Conservation (phyloP, 2,797 vertebrate genomes). For the Parauchenoglanis ngamensis region DNA sequence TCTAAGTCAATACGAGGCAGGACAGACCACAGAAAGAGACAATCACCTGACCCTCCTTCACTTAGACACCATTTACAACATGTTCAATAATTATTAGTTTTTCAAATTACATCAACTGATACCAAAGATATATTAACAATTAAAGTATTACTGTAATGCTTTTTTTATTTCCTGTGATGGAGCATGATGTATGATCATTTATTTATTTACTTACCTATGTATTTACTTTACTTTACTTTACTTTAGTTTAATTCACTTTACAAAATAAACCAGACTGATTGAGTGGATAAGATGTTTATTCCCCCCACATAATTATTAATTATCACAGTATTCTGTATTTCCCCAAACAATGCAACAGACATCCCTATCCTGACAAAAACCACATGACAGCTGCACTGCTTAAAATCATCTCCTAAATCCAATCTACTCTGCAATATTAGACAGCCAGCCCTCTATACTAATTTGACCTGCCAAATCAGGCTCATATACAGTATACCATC, state of each 20-base stretch:
- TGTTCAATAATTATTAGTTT: background rate
- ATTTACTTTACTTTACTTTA: too few relatives aligned
- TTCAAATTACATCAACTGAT: background rate
- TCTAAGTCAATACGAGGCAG: slow-evolving; percentile 90
- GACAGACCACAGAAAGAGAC: slow-evolving; percentile 73
- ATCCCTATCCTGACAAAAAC: background rate
- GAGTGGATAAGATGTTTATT: background rate
- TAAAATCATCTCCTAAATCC: background rate
- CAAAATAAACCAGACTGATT: background rate
- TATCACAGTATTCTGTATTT: background rate
- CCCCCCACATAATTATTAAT: background rate
- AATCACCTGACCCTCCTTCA: slow-evolving; percentile 73
- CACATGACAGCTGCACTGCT: background rate
- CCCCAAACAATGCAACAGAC: background rate
- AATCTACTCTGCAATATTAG: background rate
- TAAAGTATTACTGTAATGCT: background rate
- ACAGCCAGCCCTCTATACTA: background rate
- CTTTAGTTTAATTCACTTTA: too few relatives aligned
- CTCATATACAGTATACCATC: background rate
- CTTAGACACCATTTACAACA: slow-evolving; percentile 56
- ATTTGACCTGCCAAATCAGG: background rate
- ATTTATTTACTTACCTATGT: too few relatives aligned
- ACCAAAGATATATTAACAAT: background rate
- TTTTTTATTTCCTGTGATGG: background rate
- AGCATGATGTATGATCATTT: background rate